phyloP scores from a whole-genome alignment of 2,113 vertebrate species.

The Zosterops japonicus region DNA sequence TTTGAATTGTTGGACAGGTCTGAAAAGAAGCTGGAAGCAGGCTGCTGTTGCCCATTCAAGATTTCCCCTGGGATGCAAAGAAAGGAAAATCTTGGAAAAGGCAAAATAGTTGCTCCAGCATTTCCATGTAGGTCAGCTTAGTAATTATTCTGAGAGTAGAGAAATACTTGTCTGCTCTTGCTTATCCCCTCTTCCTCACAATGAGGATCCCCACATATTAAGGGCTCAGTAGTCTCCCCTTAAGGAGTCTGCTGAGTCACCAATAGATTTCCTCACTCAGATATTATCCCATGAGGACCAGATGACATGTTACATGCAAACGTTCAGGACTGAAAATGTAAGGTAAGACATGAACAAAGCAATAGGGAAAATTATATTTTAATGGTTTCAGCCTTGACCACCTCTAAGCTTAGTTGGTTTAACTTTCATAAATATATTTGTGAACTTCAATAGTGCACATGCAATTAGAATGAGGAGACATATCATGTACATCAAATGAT shows the following conservation, averaged over 20 bases:
- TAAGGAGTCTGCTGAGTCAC: neutral
- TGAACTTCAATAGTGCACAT: neutral
- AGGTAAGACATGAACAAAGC: neutral
- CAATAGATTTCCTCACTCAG: neutral
- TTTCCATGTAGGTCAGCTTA: neutral
- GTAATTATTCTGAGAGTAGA: neutral
- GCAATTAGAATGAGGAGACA: neutral
- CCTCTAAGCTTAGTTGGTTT: neutral
- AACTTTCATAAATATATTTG: neutral
- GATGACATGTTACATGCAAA: neutral
- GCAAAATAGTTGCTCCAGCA: neutral
- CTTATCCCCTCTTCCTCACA: neutral
- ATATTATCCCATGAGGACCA: neutral
- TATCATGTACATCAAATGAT: neutral
- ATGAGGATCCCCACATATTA: neutral
- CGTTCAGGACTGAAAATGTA: neutral
- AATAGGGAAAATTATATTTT: neutral
- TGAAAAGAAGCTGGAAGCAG: slow-evolving; percentile 6
- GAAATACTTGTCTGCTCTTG: neutral
- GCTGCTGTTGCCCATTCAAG: neutral
- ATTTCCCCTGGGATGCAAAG: neutral
- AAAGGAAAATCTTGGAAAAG: slow-evolving; percentile 4
- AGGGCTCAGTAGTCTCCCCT: neutral
- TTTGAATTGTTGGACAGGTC: neutral
- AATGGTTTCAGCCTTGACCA: neutral